Evolutionary conservation across 1,140 invertebrate species (phyloP).

Genomic region (Cylas formicarius): DNA sequence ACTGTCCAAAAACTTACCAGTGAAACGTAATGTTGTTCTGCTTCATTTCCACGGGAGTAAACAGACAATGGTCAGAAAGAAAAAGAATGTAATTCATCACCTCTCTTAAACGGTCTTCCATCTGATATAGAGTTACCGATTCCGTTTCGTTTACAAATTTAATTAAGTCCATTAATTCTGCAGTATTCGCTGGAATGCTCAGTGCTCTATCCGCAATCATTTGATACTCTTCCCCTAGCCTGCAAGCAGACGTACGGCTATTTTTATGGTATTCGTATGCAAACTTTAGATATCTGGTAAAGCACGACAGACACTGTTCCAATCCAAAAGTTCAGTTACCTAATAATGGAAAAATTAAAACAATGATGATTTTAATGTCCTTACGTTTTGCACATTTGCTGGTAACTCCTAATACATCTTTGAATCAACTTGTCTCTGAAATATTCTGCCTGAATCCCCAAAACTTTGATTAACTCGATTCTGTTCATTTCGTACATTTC

Average conservation of each 20-base stretch:
- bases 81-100: slow-evolving; percentile 65
- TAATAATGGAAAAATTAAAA: no score
- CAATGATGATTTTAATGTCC: slow-evolving; percentile 27
- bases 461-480: slow-evolving; percentile 65
- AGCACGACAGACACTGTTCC: neutral
- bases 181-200: slow-evolving; percentile 72
- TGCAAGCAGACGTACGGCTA: no score
- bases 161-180: slow-evolving; percentile 75
- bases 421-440: slow-evolving; percentile 64
- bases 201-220: slow-evolving; percentile 71
- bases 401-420: slow-evolving; percentile 73
- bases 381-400: slow-evolving; percentile 68
- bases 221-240: slow-evolving; percentile 80
- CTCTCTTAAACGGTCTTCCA: slow-evolving; percentile 66
- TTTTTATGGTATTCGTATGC: no score
- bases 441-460: slow-evolving; percentile 60
- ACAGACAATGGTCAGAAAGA: slow-evolving; percentile 68
- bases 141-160: slow-evolving; percentile 70
- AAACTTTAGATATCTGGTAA: no score
- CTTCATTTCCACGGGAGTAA: slow-evolving; percentile 77
- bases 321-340: neutral
- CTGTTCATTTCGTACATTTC: slow-evolving; percentile 84
- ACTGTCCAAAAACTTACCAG: slow-evolving; percentile 49
- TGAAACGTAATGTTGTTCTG: slow-evolving; percentile 79
- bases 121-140: slow-evolving; percentile 58